Base-by-base conservation (phyloP, 2,113 vertebrate species). In the Tachycineta bicolor region DNA sequence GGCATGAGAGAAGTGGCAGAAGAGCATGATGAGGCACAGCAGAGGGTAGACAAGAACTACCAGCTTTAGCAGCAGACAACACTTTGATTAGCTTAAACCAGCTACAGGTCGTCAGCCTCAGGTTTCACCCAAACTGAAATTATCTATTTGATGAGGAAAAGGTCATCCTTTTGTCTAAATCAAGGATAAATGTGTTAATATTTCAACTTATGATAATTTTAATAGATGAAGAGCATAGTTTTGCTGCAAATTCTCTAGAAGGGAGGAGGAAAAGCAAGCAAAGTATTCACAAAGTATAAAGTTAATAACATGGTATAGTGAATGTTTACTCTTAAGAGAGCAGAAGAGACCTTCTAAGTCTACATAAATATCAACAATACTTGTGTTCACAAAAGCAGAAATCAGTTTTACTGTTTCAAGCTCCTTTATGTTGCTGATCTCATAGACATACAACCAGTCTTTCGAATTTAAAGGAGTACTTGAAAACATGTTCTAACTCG, bases 21-120 rank as follows among this genome's bases (percentile, higher is more conserved):
- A 90, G 90, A 85, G 9, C 0, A 0, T n/a, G 41, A 23, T 62
- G 41, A 76, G 53, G 83, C 19, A 20, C 6, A 0, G 52, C 21
- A 64, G 79, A 55, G 6, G 9, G 33, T 22, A 33, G 67, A 52
- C 34, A 33, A 37, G 41, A 49, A 62, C 79, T 80, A 37, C 17
- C 14, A 50, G 16, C 37, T 26, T 50, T 25, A 67, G 21, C 31
- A 22, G 21, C 25, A 76, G 21, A 31, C 34, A 43, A 11, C 7
- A 33, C 9, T 78, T 83, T 21, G 10, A 22, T 62, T 69, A 65
- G 41, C 28, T 83, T 77, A 77, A 92, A 90, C 34, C 31, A 65
- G 25, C 23, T 58, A 33, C 29, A 6, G 73, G 69, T 28, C 24
- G 46, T 73, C 23, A 68, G 5, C 11, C 31, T 60, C 63, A 39